These are phyloP conservation scores for Axea sp. DNA, from an alignment of 2,888 invertebrate species.

Conservation along the genomic window DNA sequence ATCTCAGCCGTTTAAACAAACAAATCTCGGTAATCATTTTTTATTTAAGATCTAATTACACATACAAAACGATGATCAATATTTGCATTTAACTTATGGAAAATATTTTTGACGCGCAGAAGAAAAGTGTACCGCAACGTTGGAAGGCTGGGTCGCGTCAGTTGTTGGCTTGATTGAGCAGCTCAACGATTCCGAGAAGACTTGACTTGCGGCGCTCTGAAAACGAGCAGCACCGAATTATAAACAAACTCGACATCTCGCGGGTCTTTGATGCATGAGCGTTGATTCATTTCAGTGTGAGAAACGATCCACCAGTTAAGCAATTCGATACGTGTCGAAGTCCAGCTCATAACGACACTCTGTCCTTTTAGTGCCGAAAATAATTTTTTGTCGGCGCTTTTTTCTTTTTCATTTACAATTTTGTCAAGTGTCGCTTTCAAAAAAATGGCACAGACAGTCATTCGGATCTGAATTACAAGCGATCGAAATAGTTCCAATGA, in stretches of 20 bases:
- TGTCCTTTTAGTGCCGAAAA: slow-evolving; percentile 20
- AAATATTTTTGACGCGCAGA: slow-evolving; percentile 36
- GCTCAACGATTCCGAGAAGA: slow-evolving; percentile 70
- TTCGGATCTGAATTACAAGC: slow-evolving; percentile 23
- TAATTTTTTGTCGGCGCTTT: slow-evolving; percentile 29
- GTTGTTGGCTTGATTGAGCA: slow-evolving; percentile 69
- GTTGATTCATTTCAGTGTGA: slow-evolving; percentile 77
- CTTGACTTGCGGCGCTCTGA: slow-evolving; percentile 62
- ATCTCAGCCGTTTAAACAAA: not conserved
- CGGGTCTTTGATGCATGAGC: slow-evolving; percentile 76
- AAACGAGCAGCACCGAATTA: slow-evolving; percentile 67
- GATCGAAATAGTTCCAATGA: slow-evolving; percentile 12
- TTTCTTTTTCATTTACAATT: slow-evolving; percentile 16
- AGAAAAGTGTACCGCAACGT: slow-evolving; percentile 31
- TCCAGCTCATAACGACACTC: slow-evolving; percentile 22
- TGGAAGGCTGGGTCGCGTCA: slow-evolving; percentile 68
- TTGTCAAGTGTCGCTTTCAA: slow-evolving; percentile 32
- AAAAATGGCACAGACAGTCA: slow-evolving; percentile 9
- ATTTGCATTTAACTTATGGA: slow-evolving; percentile 16
- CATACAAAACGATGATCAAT: slow-evolving; percentile 16
- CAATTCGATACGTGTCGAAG: slow-evolving; percentile 58
- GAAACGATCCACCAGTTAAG: slow-evolving; percentile 65
- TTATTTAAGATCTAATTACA: not conserved
- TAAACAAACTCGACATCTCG: slow-evolving; percentile 75
- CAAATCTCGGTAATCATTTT: too few relatives aligned